phyloP scores from a whole-genome alignment of 2,888 invertebrate genomes.

The Machimus atricapillus region DNA sequence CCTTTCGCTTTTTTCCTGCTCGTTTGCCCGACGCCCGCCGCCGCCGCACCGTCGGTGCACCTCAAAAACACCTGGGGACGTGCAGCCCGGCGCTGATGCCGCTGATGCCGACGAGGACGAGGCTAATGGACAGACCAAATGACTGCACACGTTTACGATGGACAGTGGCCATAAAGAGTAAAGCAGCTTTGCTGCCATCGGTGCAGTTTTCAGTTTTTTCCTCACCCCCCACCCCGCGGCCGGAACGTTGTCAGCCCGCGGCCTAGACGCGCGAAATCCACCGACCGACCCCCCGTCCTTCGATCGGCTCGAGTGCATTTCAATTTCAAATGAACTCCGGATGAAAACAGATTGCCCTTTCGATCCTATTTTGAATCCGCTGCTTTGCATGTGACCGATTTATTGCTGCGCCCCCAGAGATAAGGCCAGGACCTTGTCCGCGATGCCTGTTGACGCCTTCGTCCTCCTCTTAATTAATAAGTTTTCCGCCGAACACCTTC shows the following conservation, averaged over 20 bases:
- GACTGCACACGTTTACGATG: constrained; percentile 28
- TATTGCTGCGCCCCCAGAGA: neutral
- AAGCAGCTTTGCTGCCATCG: neutral
- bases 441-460: neutral
- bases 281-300: too few relatives aligned
- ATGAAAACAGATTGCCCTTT: neutral
- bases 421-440: neutral
- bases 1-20: constrained; percentile 25
- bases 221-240: neutral
- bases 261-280: neutral
- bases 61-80: constrained; percentile 28
- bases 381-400: neutral
- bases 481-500: neutral
- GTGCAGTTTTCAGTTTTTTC: neutral
- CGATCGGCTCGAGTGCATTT: neutral
- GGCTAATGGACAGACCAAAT: constrained; percentile 21
- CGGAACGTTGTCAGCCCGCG: neutral
- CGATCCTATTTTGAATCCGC: neutral
- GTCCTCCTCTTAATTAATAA: neutral
- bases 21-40: constrained; percentile 1
- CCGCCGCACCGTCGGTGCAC: constrained; percentile 12
- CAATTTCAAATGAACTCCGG: constrained; percentile 9
- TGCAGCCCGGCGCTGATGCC: neutral
- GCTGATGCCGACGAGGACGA: neutral
- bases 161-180: constrained; percentile 8